Evolutionary conservation across 92 coral and sea anemone species (phyloP), one percentile per base, ranked within the genome.

Genomic region (Heteractis magnifica): DNA sequence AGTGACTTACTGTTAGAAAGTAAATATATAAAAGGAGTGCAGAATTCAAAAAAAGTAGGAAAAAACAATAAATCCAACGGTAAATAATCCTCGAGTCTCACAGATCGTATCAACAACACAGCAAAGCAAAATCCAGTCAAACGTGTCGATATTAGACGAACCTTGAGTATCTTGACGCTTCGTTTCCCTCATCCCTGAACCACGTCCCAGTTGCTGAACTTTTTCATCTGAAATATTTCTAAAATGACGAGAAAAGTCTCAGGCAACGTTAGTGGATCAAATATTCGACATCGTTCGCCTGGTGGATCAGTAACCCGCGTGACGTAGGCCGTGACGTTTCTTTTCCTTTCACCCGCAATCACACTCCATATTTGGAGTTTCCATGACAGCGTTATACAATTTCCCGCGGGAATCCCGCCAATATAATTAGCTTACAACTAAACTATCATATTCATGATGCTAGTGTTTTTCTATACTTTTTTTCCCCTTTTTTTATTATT

Each of bases 361-460:
- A 49, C 23, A 20, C 74, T 48, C 84, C 84, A 34, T 81, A 81
- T 81, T 81, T 81, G 84, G 84, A 81, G 84, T 81, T 81, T 49
- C 84, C 84, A 81, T 81, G 77, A 65, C 84, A 81, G 62, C 77
- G 75, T 23, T 34, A 71, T 50, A 21, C 85, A 55, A 56, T 53
- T 70, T 52, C 53, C 74, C 74, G 86, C 86, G 86, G 86, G 86
- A 56, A 58, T 71, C 79, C 76, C 80, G 72, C 26, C 18, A 23
- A 23, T 1, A 23, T 62, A 59, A 15, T 51, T n/a, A 8, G 74
- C 49, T 62, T 26, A 62, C 59, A 13, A 9, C 4, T 8, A 55
- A 55, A 55, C 59, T 55, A 8, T 55, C 10, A 55, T 34, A 34
- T 34, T 34, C 3, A 34, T 34, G 44, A 34, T 34, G 44, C 44